Base-by-base conservation (phyloP, 2,888 invertebrate genomes). In the Idaea aversata region DNA sequence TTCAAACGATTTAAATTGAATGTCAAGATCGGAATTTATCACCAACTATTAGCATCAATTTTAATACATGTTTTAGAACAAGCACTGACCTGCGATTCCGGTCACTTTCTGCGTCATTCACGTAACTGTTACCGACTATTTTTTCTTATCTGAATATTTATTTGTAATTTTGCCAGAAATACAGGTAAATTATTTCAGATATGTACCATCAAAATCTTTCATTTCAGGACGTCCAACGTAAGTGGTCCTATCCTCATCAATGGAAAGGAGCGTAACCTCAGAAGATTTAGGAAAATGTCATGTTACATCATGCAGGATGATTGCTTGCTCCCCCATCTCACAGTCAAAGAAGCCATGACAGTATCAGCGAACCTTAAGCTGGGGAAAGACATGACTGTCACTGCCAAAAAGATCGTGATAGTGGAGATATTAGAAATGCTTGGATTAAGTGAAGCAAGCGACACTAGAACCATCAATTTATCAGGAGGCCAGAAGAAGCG, bases 271-370 rank as follows among this genome's bases (percentile, higher is more conserved):
- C 93, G 98, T 64, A 98, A 97, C 88, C 93, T 98, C 60, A 94
- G 98, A 58, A 94, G 96, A 69, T 99, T 99, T 90, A 95, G 98
- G 47, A 98, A 98, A 86, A 95, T 98, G 88, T 98, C 98, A 15
- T 98, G 98, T 83, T 99, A 99, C 90, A 99, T 99, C 75, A 99
- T 99, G 98, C 99, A 99, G 85, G 97, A 98, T 80, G 98, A 98
- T 86, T 96, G 97, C 72, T 91, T 98, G 1, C 94, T 98, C 63
- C 98, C 98, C 1, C 97, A 98, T 85, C 94, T 99, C 36, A 97
- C 97, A 0, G 98, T 99, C 35, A 95, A 94, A 77, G 99, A 99
- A 89, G 97, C 98, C 38, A 98, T 99, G 97, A 95, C 96, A 86
- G 97, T 98, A 4, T 97, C 99, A 0, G 98, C 98, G 10, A 98